Percentiles rank a stretch among this genome's conserved stretches.
These are phyloP conservation scores for Balaeniceps rex DNA, from an alignment of 2,113 vertebrate genomes.

Conservation along the genomic window DNA sequence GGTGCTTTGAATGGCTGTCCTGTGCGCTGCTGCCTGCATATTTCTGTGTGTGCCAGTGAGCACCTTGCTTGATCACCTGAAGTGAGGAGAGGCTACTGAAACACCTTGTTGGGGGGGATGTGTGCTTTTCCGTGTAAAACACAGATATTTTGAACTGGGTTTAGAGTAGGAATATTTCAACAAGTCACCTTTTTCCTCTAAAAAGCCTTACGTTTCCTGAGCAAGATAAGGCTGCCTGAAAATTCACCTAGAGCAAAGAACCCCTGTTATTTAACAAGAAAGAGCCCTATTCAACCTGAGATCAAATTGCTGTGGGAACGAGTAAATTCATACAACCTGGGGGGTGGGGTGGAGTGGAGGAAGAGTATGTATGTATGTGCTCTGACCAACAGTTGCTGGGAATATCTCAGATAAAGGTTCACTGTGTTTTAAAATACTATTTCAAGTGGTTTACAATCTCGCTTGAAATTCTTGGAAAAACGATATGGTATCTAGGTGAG, in stretches of 20 bases:
- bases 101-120: background rate
- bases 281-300: background rate
- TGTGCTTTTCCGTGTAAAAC: background rate
- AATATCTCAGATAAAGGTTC: background rate
- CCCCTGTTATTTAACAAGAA: background rate
- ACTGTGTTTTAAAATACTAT: background rate
- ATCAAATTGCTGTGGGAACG: background rate
- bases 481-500: accelerated
- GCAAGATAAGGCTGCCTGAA: background rate
- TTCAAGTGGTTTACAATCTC: background rate
- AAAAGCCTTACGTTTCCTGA: background rate
- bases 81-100: background rate
- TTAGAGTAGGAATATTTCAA: background rate
- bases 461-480: background rate
- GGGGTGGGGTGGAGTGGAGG: background rate
- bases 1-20: background rate
- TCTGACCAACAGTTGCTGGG: background rate
- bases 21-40: background rate
- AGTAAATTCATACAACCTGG: background rate
- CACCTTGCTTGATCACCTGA: accelerated
- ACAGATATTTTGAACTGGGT: background rate
- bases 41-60: background rate
- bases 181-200: accelerated
- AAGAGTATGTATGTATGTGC: background rate
- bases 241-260: background rate